phyloP scores from a whole-genome alignment of 2,888 invertebrate genomes.

The Nephrocerus scutellatus region DNA sequence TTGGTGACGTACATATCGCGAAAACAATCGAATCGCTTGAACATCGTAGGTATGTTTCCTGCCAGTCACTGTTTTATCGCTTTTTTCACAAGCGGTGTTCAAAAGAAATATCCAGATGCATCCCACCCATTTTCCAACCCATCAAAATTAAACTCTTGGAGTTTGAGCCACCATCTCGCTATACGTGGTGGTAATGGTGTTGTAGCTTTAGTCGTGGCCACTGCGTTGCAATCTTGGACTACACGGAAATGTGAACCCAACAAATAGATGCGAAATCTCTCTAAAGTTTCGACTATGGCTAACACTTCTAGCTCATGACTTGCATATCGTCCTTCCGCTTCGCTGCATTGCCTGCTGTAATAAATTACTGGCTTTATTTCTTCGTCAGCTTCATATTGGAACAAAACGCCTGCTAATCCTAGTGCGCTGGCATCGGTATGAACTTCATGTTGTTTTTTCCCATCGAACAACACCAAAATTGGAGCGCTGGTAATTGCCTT shows the following conservation, averaged over 20 bases:
- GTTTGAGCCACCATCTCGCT: conserved; percentile 9
- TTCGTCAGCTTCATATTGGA: conserved; percentile 4
- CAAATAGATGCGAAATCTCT: conserved; percentile 15
- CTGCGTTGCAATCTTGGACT: conserved; percentile 12
- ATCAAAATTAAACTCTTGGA: conserved; percentile 18
- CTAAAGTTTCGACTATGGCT: conserved; percentile 8
- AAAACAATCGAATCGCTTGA: too few relatives aligned
- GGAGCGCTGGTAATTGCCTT: conserved; percentile 5
- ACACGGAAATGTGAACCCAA: conserved; percentile 12
- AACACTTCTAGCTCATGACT: conserved; percentile 10
- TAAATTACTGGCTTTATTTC: conserved; percentile 7
- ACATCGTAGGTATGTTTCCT: too few relatives aligned
- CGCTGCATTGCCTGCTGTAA: conserved; percentile 11
- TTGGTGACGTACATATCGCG: too few relatives aligned
- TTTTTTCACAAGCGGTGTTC: too few relatives aligned
- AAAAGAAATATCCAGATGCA: too few relatives aligned
- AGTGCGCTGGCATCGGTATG: conserved; percentile 9
- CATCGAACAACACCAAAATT: conserved; percentile 10
- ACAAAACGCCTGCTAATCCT: conserved; percentile 5
- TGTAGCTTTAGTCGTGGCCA: conserved; percentile 11
- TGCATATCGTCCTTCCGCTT: background rate
- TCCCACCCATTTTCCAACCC: too few relatives aligned
- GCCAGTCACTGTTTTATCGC: too few relatives aligned
- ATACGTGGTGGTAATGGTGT: conserved; percentile 7
- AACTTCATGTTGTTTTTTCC: conserved; percentile 7